Evolutionary conservation across 2,888 invertebrate genomes (phyloP).

Genomic region (Phortica okadai): DNA sequence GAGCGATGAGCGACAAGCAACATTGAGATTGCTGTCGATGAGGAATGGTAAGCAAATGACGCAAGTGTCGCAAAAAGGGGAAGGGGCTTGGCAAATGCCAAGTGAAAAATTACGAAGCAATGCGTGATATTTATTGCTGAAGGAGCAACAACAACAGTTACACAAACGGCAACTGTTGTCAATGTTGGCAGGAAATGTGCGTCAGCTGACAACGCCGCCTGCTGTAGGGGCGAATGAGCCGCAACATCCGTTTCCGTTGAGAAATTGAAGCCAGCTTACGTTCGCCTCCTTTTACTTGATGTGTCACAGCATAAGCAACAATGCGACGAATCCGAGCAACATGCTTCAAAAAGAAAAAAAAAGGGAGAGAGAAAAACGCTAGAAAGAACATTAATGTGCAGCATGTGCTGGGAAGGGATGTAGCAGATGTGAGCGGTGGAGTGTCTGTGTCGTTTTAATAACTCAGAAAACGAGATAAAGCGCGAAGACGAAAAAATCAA

Average conservation of each 20-base stretch:
- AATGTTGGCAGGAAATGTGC: conserved; percentile 20
- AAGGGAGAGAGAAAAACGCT: too few species aligned
- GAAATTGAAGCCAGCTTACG: conserved; percentile 24
- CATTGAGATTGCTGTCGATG: not conserved
- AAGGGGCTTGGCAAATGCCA: not conserved
- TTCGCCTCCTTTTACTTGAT: not conserved
- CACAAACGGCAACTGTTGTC: conserved; percentile 44
- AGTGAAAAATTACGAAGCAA: conserved; percentile 13
- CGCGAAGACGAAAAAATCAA: not conserved
- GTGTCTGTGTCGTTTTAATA: conserved; percentile 18
- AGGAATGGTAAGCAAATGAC: not conserved
- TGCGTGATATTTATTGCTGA: conserved; percentile 15
- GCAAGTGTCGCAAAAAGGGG: not conserved
- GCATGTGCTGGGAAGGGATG: not conserved
- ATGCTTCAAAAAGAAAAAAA: not conserved
- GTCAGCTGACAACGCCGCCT: conserved; percentile 1
- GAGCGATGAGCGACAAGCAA: not conserved
- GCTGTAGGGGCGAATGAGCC: conserved; percentile 14
- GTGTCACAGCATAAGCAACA: conserved; percentile 2
- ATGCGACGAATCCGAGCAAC: not conserved
- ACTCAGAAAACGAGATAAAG: conserved; percentile 11
- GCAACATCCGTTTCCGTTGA: conserved; percentile 30
- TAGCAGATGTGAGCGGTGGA: not conserved
- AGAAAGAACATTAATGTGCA: too few species aligned
- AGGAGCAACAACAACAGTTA: conserved; percentile 22